These are phyloP conservation scores for Lycaon pictus DNA, from an alignment of 2,113 vertebrate species.

Conservation along the genomic window DNA sequence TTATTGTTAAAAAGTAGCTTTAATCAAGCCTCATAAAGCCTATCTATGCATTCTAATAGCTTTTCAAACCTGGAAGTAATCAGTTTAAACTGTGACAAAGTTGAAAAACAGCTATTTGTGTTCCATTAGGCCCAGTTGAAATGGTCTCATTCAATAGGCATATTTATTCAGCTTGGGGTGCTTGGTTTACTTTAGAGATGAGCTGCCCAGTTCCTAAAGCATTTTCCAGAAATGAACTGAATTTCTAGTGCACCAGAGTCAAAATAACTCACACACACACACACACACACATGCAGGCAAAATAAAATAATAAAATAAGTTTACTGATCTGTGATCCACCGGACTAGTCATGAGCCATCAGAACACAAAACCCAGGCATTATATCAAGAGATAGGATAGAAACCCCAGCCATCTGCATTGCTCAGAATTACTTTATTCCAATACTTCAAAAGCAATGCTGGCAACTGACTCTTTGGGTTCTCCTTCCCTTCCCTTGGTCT, in stretches of 20 bases:
- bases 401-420: neutral
- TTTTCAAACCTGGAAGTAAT: neutral
- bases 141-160: neutral
- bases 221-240: neutral
- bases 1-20: neutral
- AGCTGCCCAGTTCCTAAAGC: neutral
- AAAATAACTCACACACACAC: neutral
- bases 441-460: neutral
- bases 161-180: neutral
- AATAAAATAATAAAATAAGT: neutral
- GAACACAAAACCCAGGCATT: neutral
- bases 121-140: neutral
- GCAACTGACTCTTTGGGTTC: neutral
- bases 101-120: neutral
- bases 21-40: neutral
- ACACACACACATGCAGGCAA: neutral
- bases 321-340: neutral
- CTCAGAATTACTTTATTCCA: neutral
- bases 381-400: neutral
- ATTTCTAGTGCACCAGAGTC: neutral
- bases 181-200: neutral
- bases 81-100: neutral
- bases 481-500: neutral
- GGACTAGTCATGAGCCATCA: neutral
- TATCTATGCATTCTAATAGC: neutral